phyloP scores from a whole-genome alignment of 1,140 invertebrate species.

The Akabosia matsudoensis region DNA sequence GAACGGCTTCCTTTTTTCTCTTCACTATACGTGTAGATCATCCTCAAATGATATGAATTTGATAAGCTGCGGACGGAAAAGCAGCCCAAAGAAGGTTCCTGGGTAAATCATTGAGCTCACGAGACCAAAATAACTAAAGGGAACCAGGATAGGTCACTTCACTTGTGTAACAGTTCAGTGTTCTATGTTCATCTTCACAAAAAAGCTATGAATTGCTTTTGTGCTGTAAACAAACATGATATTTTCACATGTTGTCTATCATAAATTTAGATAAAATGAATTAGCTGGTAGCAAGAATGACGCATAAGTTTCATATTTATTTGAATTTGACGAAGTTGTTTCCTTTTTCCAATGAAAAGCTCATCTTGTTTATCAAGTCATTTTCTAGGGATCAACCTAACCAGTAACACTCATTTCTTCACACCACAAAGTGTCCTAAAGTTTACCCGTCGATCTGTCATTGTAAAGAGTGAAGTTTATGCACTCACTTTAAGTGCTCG shows the following conservation, averaged over 20 bases:
- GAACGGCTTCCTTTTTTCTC: neutral
- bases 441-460: neutral
- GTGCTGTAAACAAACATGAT: no score
- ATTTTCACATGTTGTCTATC: neutral
- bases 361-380: neutral
- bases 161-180: no score
- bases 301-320: neutral
- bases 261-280: neutral
- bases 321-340: neutral
- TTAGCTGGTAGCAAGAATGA: neutral
- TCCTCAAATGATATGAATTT: neutral
- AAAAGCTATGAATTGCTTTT: no score
- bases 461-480: neutral
- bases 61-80: neutral
- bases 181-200: no score
- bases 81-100: neutral
- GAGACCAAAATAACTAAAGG: neutral
- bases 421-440: neutral
- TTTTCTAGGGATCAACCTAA: neutral
- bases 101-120: neutral
- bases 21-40: neutral
- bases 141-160: neutral
- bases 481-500: neutral
- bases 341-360: neutral
- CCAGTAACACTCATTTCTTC: neutral